Conservation (phyloP, 2,797 vertebrate genomes). For the Sphenodon punctatus region DNA sequence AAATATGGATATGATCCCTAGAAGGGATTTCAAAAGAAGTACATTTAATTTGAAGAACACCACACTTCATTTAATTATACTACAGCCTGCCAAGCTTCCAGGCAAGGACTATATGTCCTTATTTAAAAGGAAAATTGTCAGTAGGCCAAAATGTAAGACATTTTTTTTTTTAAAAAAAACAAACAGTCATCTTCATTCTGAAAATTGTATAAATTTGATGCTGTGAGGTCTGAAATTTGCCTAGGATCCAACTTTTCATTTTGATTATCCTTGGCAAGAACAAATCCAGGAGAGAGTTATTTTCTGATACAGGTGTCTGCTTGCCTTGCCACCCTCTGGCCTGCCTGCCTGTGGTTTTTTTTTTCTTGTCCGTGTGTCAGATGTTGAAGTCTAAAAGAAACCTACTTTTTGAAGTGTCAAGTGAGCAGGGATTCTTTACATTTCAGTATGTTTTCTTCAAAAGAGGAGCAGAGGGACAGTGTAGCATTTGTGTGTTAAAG, state of each 20-base stretch:
- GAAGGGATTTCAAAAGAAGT: conserved; percentile 3
- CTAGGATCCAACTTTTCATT: not conserved
- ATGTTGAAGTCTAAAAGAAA: not conserved
- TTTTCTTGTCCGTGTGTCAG: not conserved
- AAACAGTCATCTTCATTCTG: not conserved
- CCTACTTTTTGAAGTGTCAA: not conserved
- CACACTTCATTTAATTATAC: not conserved
- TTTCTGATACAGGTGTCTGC: not conserved
- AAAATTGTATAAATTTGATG: not conserved
- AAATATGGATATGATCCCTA: not conserved
- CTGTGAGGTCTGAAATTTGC: not conserved
- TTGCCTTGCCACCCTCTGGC: not conserved
- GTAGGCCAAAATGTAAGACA: not conserved
- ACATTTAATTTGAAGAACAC: not conserved
- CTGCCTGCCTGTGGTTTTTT: not conserved
- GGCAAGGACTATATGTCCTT: not conserved
- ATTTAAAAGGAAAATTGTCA: not conserved
- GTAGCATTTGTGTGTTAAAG: not conserved
- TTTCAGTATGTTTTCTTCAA: conserved; percentile 14
- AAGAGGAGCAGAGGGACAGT: not conserved
- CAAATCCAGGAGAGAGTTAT: not conserved
- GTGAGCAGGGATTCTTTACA: not conserved
- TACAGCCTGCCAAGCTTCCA: not conserved
- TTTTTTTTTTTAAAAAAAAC: no score
- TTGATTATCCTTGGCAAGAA: not conserved